Evolutionary conservation across 2,113 vertebrate species (phyloP).

Genomic region (Otis tarda): DNA sequence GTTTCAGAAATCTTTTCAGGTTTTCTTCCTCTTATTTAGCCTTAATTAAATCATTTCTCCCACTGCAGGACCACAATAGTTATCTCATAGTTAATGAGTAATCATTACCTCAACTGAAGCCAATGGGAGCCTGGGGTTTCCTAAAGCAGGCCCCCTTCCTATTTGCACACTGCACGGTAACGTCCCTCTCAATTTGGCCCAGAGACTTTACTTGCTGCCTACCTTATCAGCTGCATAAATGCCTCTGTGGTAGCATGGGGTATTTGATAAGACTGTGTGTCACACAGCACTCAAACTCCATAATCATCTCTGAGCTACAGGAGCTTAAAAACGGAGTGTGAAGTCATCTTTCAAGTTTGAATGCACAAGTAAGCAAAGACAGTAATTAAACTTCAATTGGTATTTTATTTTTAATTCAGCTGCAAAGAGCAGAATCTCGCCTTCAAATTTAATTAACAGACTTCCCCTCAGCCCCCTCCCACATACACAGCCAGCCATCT

Average conservation of each 20-base stretch:
- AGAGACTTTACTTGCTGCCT: conserved; percentile 53
- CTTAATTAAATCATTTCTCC: conserved; percentile 51
- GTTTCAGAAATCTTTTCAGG: background rate
- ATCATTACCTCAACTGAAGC: conserved; percentile 46
- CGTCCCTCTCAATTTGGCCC: conserved; percentile 31
- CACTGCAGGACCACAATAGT: conserved; percentile 34
- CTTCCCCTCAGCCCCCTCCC: conserved; percentile 50
- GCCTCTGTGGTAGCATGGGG: conserved; percentile 52
- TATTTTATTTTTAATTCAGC: conserved; percentile 79
- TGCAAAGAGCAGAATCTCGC: conserved; percentile 71
- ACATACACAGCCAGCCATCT: conserved; percentile 56
- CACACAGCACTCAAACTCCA: conserved; percentile 66
- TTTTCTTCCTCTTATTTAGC: conserved; percentile 12
- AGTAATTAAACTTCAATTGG: conserved; percentile 82
- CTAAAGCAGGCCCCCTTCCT: background rate
- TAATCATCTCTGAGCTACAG: conserved; percentile 72
- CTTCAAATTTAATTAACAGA: conserved; percentile 80
- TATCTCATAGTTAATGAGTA: conserved; percentile 63
- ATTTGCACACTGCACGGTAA: conserved; percentile 33
- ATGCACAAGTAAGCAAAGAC: conserved; percentile 76
- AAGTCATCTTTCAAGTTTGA: conserved; percentile 78
- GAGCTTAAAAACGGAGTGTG: conserved; percentile 72
- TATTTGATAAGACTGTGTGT: conserved; percentile 65
- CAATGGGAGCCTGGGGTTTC: conserved; percentile 25
- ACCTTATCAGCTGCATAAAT: conserved; percentile 52